Base-by-base conservation (phyloP, 1,140 invertebrate species). In the Yoshiicerus persimilis region DNA sequence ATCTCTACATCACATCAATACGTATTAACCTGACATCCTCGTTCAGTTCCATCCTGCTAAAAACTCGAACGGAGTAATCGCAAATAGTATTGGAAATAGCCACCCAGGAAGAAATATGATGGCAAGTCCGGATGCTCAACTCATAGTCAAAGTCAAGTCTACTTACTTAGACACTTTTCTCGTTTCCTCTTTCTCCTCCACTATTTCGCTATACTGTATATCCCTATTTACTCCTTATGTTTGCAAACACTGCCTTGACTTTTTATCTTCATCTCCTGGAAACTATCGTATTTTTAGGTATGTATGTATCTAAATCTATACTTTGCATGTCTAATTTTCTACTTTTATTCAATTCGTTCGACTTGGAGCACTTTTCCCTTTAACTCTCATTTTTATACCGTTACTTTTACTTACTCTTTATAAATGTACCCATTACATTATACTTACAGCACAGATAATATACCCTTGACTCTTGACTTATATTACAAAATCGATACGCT, bases 1-100 rank as follows among this genome's bases (percentile, higher is more conserved):
- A 80, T 80, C 75, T 80, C 75, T 80, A 34, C 75, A 80, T 80
- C 75, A 80, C 75, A 80, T 80, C 75, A 80, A 80, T 80, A 80
- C 75, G 30, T 80, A 80, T 80, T 80, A 80, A 80, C 32, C 75
- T 38, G 34, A 38, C 75, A 80, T 80, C 34, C 66, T 80, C 75
- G n/a, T 34, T 80, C 30, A n/a, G 30, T 38, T 80, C 32, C 16
- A 70, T 70, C 75, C 30, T 80, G 20, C 75, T 80, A 80, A 80
- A 80, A 80, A 80, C 75, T 80, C 23, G 16, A n/a, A 56, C n/a
- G 47, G 6, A 80, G 75, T 38, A 80, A 80, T 80, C 75, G 30
- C 34, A 80, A 80, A 80, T 80, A 32, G 34, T 38, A 80, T 80
- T 80, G 75, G 75, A 30, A 80, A 80, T 80, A 38, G 32, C 75